Percentiles rank a stretch among this genome's conserved stretches.
Evolutionary conservation across 1,140 invertebrate species (phyloP).

Genomic region (Drosophila seguyi): DNA sequence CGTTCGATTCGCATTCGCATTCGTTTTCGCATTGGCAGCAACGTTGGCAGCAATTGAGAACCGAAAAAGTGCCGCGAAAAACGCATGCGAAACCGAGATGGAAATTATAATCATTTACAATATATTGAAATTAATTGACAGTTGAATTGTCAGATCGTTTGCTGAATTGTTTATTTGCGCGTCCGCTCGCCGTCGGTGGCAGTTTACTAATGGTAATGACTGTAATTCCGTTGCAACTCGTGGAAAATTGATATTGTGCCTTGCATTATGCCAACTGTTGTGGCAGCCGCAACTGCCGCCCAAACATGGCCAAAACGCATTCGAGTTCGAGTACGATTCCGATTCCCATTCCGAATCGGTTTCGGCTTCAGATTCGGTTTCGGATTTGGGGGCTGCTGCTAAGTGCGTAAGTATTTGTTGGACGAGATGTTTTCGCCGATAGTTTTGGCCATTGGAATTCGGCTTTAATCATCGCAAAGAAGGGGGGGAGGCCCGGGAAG

Average conservation of each 20-base stretch:
- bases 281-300: slow-evolving; percentile 64
- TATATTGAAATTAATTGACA: slow-evolving; percentile 84
- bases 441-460: slow-evolving; percentile 48
- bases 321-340: slow-evolving; percentile 20
- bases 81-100: slow-evolving; percentile 29
- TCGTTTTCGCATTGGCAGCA: slow-evolving; percentile 22
- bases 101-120: slow-evolving; percentile 83
- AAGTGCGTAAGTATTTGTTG: slow-evolving; percentile 59
- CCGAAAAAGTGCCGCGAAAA: slow-evolving; percentile 36
- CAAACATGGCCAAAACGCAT: slow-evolving; percentile 63
- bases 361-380: slow-evolving; percentile 30
- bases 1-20: slow-evolving; percentile 63
- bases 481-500: neutral
- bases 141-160: slow-evolving; percentile 81
- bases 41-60: slow-evolving; percentile 25
- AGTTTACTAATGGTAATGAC: slow-evolving; percentile 84
- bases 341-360: slow-evolving; percentile 28
- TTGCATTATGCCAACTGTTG: slow-evolving; percentile 73
- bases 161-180: slow-evolving; percentile 76
- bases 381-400: slow-evolving; percentile 16
- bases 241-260: slow-evolving; percentile 79
- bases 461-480: slow-evolving; percentile 31
- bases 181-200: slow-evolving; percentile 56
- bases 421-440: slow-evolving; percentile 52
- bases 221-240: slow-evolving; percentile 75